phyloP scores from a whole-genome alignment of 2,888 invertebrate species.

The Pterostichus madidus region DNA sequence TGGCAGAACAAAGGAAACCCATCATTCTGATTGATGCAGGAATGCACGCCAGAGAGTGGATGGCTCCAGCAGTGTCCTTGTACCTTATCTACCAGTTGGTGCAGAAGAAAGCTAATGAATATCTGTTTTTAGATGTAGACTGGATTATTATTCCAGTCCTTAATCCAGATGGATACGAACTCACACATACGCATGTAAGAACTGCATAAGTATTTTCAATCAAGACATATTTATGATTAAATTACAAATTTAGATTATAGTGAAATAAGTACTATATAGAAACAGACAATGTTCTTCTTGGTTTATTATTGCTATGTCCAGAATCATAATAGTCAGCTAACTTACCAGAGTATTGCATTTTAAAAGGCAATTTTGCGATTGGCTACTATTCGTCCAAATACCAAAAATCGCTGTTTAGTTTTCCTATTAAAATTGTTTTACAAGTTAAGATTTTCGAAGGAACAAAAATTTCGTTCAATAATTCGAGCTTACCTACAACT shows the following conservation, averaged over 20 bases:
- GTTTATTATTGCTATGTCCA: neutral
- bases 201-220: slow-evolving; percentile 62
- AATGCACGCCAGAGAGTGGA: slow-evolving; percentile 86
- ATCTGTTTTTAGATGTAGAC: slow-evolving; percentile 81
- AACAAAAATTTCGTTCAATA: no score
- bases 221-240: slow-evolving; percentile 64
- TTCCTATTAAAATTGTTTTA: no score
- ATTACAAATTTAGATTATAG: neutral
- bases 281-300: no score
- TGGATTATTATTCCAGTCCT: slow-evolving; percentile 84
- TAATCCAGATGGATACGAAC: slow-evolving; percentile 87
- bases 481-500: no score
- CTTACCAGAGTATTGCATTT: no score
- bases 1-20: slow-evolving; percentile 76
- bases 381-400: no score
- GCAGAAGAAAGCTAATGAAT: slow-evolving; percentile 79
- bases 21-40: slow-evolving; percentile 82
- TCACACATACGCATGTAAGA: slow-evolving; percentile 77
- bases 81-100: slow-evolving; percentile 84
- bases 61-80: slow-evolving; percentile 82
- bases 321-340: no score
- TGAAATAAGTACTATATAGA: neutral
- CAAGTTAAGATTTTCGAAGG: no score
- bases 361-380: no score
- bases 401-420: no score